Evolutionary conservation across 2,113 vertebrate species (phyloP).

Genomic region (cat (Felis catus)): F.catus_Fca126_mat1.0 CM031411.1:91951501-91952000

Average conservation of each 20-base stretch:
- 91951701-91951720: slow-evolving; percentile 66
- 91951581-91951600: too few relatives aligned
- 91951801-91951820: slow-evolving; percentile 66
- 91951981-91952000: not conserved
- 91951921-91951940: slow-evolving; percentile 21
- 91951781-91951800: slow-evolving; percentile 75
- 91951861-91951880: slow-evolving; percentile 19
- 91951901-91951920: slow-evolving; percentile 12
- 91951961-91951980: not conserved
- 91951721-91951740: not conserved
- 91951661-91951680: slow-evolving; percentile 58
- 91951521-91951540: too few relatives aligned
- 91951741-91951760: slow-evolving; percentile 73
- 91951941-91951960: not conserved
- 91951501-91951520: too few relatives aligned
- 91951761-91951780: slow-evolving; percentile 78
- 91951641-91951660: slow-evolving; percentile 8
- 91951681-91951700: slow-evolving; percentile 66
- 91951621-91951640: slow-evolving; percentile 41
- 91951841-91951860: not conserved
- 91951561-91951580: too few relatives aligned
- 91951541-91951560: too few relatives aligned
- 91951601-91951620: too few relatives aligned
- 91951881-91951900: not conserved
- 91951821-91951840: slow-evolving; percentile 73